Conservation (phyloP, 1,140 invertebrate species). For the Lutraria rhynchaena region DNA sequence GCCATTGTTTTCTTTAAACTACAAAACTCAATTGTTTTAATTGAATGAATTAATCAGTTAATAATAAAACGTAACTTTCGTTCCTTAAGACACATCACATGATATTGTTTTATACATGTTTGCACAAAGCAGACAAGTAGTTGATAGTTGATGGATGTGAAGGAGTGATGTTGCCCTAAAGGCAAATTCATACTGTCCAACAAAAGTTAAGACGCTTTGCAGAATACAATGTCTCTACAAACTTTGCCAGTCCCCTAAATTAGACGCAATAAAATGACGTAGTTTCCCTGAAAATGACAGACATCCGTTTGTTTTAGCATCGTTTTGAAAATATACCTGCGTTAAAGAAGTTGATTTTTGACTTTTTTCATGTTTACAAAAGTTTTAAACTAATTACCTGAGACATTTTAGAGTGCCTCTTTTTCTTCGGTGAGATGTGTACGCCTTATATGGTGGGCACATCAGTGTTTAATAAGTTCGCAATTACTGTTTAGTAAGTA, state of each 20-base stretch:
- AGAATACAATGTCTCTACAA: too few relatives aligned
- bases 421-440: neutral
- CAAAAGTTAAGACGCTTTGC: neutral
- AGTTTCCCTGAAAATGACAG: neutral
- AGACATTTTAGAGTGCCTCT: too few relatives aligned
- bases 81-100: slow-evolving; percentile 5
- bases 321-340: neutral
- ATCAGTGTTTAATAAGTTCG: neutral
- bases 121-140: neutral
- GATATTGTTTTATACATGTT: slow-evolving; percentile 24
- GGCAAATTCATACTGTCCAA: slow-evolving; percentile 13
- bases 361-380: too few relatives aligned
- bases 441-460: slow-evolving; percentile 1
- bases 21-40: too few relatives aligned
- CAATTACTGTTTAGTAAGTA: neutral
- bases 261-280: neutral
- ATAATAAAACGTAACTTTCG: too few relatives aligned
- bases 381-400: too few relatives aligned
- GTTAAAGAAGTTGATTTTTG: neutral
- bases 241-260: too few relatives aligned
- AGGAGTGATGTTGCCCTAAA: neutral
- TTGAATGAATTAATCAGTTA: too few relatives aligned
- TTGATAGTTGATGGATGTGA: slow-evolving; percentile 6
- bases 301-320: neutral
- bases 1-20: too few relatives aligned